A percentile compares a stretch with the other conserved stretches of the same genome.
phyloP scores from a whole-genome alignment of 1,140 invertebrate genomes.

The Mycetomoellerius zeteki region DNA sequence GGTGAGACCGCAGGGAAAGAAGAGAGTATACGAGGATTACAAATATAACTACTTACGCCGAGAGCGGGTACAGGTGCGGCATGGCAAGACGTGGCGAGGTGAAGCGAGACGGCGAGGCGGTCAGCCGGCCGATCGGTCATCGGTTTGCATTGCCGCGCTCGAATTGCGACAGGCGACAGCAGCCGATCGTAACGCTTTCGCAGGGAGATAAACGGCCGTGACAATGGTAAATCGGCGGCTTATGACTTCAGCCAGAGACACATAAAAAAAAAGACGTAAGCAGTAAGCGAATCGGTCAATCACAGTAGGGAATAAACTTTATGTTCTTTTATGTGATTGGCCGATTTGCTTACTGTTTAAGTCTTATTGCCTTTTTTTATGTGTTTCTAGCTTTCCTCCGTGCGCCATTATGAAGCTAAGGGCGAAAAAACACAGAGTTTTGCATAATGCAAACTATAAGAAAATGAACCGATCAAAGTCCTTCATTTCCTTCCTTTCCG shows the following conservation, averaged over 20 bases:
- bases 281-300: too few species aligned
- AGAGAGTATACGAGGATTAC: constrained; percentile 71
- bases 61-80: constrained; percentile 63
- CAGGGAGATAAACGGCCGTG: constrained; percentile 71
- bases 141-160: constrained; percentile 67
- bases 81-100: constrained; percentile 2
- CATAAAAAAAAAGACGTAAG: too few species aligned
- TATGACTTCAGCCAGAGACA: constrained; percentile 48
- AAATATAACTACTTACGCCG: constrained; percentile 72
- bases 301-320: too few species aligned
- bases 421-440: too few species aligned
- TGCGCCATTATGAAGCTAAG: constrained; percentile 30
- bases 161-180: constrained; percentile 56
- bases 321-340: too few species aligned
- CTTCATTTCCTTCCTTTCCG: too few species aligned
- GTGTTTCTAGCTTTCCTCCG: background rate
- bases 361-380: too few species aligned
- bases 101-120: background rate
- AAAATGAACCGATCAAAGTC: too few species aligned
- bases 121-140: constrained; percentile 57
- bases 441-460: too few species aligned
- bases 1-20: constrained; percentile 73
- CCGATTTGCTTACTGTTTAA: too few species aligned
- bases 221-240: constrained; percentile 74
- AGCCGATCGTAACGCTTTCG: constrained; percentile 65